phyloP scores from a whole-genome alignment of 2,113 vertebrate genomes.

The Salminus brasiliensis region DNA sequence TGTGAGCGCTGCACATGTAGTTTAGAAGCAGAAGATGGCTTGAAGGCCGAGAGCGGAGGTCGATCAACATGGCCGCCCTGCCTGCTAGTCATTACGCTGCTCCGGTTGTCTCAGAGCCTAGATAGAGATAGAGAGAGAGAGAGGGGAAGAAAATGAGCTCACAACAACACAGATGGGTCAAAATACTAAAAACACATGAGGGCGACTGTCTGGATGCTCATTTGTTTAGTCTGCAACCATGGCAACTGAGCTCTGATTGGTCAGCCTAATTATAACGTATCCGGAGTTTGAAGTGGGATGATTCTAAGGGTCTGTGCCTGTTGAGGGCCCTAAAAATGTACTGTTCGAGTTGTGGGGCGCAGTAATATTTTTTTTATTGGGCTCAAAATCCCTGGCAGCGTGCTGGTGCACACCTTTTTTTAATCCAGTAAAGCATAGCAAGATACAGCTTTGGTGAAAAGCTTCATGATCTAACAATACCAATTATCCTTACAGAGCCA shows the following conservation, averaged over 20 bases:
- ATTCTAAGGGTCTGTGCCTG: no score
- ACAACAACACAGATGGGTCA: neutral
- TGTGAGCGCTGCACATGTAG: slow-evolving; percentile 94
- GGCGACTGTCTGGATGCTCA: no score
- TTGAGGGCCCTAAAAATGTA: no score
- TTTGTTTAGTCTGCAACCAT: no score
- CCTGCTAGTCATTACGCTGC: slow-evolving; percentile 89
- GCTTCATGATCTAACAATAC: neutral
- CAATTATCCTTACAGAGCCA: neutral
- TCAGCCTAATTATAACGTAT: no score
- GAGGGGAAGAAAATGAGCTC: slow-evolving; percentile 23
- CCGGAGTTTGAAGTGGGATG: no score
- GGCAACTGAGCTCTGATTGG: no score
- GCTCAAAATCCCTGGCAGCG: no score
- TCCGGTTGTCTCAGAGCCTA: slow-evolving; percentile 81
- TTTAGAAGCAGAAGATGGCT: slow-evolving; percentile 84
- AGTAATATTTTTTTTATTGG: no score
- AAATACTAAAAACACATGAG: neutral
- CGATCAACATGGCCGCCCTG: slow-evolving; percentile 86
- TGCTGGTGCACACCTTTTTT: no score
- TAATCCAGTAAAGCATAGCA: neutral
- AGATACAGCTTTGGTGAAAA: neutral
- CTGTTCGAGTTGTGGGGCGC: no score
- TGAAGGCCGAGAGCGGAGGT: slow-evolving; percentile 75
- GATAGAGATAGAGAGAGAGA: slow-evolving; percentile 46